Conservation (phyloP, 2,113 vertebrate species). For the Chlamydotis undulata region DNA sequence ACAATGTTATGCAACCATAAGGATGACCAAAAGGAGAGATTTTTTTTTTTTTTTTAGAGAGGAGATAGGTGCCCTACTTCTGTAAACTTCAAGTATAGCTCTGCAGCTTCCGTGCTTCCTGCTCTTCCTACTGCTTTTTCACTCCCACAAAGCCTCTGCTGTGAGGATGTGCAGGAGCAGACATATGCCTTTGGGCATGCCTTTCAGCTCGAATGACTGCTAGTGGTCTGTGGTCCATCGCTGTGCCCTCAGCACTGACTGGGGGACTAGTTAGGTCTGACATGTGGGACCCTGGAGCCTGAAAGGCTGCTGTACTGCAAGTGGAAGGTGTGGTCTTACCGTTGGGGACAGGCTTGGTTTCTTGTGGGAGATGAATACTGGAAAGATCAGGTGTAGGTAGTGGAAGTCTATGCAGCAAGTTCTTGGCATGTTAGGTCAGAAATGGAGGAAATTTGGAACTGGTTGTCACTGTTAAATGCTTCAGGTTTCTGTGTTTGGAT, state of each 20-base stretch:
- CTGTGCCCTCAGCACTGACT: neutral
- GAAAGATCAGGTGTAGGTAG: neutral
- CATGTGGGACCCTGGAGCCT: neutral
- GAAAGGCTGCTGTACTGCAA: neutral
- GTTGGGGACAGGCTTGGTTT: neutral
- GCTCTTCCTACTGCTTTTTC: neutral
- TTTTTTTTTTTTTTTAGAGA: neutral
- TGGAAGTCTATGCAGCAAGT: neutral
- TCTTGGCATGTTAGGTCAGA: neutral
- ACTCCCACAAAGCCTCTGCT: neutral
- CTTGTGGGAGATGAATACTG: neutral
- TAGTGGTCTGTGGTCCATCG: neutral
- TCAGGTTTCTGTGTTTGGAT: neutral
- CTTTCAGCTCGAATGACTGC: neutral
- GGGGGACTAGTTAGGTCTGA: neutral
- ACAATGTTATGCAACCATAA: neutral
- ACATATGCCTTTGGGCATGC: neutral
- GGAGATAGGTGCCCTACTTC: neutral
- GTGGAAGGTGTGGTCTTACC: neutral
- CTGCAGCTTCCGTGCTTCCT: neutral
- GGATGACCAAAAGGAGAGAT: neutral
- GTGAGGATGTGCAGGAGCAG: neutral
- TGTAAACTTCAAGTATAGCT: neutral
- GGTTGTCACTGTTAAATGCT: neutral
- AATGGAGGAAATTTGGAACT: rapidly evolving